Evolutionary conservation across 2,888 invertebrate species (phyloP), one percentile per base, ranked within the genome.

Genomic region (Protula sp.): DNA sequence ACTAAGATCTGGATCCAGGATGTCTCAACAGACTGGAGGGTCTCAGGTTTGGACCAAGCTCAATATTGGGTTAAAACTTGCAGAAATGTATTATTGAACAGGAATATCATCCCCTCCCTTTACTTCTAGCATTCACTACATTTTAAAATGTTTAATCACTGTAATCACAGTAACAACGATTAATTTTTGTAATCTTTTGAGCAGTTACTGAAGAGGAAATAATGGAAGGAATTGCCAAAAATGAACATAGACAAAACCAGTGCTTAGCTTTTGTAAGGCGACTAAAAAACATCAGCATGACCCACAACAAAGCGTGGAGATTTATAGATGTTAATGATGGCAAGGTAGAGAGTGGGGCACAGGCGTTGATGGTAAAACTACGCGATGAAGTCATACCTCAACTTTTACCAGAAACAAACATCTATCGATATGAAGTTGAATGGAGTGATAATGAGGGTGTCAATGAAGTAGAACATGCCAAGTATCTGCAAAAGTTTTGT

Each of bases 331-430:
- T 14, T 9, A 53, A 9, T 14, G 24, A 9, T 24, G 27, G 53
- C 26, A 24, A 92, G 76, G 86, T 97, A 69, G 97, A 98, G 76
- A 89, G 90, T 0, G 97, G 98, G 79, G 93, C 97, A 0, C 89
- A 91, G 0, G 91, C 91, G 75, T 83, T 97, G 9, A 78, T 98
- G 47, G 90, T 89, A 9, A 91, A 93, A 50, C 74, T 98, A 3
- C 84, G 97, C 24, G 53, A 53, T 28, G 29, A 27, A 9, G 24
- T 28, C 14, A 28, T 53, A 26, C 26, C 9, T 9, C 4, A 24
- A 5, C 22, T 9, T 22, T 27, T 53, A 5, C 5, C 53, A 9
- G 9, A 28, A 22, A 29, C 24, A 5, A 53, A 53, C 28, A 9
- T 27, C 9, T 26, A 28, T 24, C 3, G 9, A 4, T 53, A 28